These are phyloP conservation scores for Apamea sordens DNA, from an alignment of 2,888 invertebrate species.

Conservation along the genomic window DNA sequence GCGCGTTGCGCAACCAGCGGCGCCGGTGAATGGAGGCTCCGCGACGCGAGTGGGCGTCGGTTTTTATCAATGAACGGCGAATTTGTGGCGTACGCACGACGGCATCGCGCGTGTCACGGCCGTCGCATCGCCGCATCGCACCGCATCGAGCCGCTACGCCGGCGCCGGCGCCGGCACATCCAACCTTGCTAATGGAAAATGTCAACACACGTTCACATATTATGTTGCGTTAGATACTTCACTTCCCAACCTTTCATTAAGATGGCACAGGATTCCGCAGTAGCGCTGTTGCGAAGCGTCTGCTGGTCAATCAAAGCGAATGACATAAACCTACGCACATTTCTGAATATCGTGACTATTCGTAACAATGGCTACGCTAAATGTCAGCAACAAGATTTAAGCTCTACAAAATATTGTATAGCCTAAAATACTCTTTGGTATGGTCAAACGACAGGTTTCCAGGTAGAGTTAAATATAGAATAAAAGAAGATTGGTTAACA, in stretches of 20 bases:
- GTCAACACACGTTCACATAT: constrained; percentile 78
- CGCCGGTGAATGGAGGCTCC: constrained; percentile 88
- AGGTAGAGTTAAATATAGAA: not conserved
- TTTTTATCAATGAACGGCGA: constrained; percentile 90
- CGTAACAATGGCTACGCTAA: constrained; percentile 6
- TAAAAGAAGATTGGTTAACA: not conserved
- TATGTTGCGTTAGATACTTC: constrained; percentile 58
- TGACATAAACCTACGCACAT: constrained; percentile 21
- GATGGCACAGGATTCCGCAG: constrained; percentile 37
- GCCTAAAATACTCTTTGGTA: not conserved
- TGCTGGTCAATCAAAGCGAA: constrained; percentile 30
- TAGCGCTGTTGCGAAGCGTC: constrained; percentile 32
- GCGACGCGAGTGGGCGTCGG: constrained; percentile 83
- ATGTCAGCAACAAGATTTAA: not conserved
- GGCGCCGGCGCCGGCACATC: constrained; percentile 75
- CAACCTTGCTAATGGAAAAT: constrained; percentile 84
- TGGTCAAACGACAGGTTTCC: not conserved
- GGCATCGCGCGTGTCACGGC: constrained; percentile 82
- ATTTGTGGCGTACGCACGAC: constrained; percentile 87
- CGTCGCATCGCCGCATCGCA: constrained; percentile 67
- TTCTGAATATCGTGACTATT: constrained; percentile 9
- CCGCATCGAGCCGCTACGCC: constrained; percentile 60
- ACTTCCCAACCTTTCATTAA: constrained; percentile 51
- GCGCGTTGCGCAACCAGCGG: constrained; percentile 85
- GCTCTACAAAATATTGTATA: not conserved